A percentile compares a stretch with the other conserved stretches of the same genome.
Conservation (phyloP, 2,797 vertebrate species). For the Florisuga fusca region DNA sequence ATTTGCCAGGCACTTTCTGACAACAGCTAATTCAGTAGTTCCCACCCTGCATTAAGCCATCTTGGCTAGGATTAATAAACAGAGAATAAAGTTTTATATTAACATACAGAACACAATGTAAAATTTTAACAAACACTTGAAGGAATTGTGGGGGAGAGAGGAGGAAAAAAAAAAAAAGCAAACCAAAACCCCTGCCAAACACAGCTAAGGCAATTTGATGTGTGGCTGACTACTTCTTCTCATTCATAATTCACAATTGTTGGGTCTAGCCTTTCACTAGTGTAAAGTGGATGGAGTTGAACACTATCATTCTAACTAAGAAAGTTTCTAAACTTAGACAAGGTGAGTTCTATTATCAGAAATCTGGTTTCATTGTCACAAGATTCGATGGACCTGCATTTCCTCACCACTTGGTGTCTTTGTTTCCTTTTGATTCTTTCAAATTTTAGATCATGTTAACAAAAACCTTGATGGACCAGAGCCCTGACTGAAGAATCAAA, state of each 20-base stretch:
- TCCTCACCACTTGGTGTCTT: not conserved
- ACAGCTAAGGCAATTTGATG: not conserved
- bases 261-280: not conserved
- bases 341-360: not conserved
- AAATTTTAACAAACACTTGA: not conserved
- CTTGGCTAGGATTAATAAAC: not conserved
- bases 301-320: not conserved
- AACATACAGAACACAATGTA: not conserved
- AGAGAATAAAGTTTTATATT: not conserved
- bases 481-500: not conserved
- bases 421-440: not conserved
- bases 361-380: not conserved
- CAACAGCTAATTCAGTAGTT: not conserved
- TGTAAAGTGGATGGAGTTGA: not conserved
- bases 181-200: not conserved
- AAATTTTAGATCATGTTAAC: not conserved
- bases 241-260: not conserved
- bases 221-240: not conserved
- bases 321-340: not conserved
- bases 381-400: not conserved
- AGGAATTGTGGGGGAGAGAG: fast-evolving
- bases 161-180: not conserved
- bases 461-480: not conserved
- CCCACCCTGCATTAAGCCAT: not conserved
- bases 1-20: not conserved